phyloP scores from a whole-genome alignment of 2,113 vertebrate genomes.

The Aptenodytes patagonicus region DNA sequence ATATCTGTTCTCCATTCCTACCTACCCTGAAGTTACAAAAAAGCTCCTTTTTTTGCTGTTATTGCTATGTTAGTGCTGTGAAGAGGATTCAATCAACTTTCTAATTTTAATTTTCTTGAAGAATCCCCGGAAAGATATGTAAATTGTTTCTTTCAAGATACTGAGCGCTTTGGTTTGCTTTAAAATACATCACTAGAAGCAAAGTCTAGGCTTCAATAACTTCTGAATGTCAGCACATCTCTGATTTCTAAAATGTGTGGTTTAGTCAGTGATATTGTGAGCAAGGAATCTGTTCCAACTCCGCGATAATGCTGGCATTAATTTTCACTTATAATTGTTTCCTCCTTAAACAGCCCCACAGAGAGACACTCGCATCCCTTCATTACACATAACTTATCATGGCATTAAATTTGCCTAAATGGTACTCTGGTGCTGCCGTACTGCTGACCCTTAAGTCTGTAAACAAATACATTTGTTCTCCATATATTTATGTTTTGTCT shows the following conservation, averaged over 20 bases:
- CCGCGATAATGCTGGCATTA: constrained; percentile 44
- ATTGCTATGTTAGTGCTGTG: not conserved
- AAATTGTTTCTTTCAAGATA: not conserved
- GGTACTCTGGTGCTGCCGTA: constrained; percentile 44
- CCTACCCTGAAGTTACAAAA: not conserved
- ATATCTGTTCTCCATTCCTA: not conserved
- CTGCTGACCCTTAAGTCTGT: constrained; percentile 70
- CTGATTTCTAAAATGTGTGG: not conserved
- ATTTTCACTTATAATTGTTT: constrained; percentile 69
- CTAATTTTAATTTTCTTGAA: not conserved
- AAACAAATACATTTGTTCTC: constrained; percentile 78
- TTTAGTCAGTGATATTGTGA: not conserved
- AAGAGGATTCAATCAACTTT: not conserved
- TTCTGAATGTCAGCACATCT: constrained; percentile 39
- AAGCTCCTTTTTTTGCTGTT: not conserved
- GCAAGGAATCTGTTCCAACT: not conserved
- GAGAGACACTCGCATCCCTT: constrained; percentile 57
- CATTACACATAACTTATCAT: constrained; percentile 63
- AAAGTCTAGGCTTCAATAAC: not conserved
- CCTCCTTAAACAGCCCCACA: constrained; percentile 63
- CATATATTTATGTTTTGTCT: constrained; percentile 67
- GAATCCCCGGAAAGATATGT: not conserved
- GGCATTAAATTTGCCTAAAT: constrained; percentile 72
- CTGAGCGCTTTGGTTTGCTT: not conserved
- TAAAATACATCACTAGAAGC: not conserved